These are phyloP conservation scores for Dicyrtoma fusca DNA, from an alignment of 2,888 invertebrate genomes.

Conservation along the genomic window DNA sequence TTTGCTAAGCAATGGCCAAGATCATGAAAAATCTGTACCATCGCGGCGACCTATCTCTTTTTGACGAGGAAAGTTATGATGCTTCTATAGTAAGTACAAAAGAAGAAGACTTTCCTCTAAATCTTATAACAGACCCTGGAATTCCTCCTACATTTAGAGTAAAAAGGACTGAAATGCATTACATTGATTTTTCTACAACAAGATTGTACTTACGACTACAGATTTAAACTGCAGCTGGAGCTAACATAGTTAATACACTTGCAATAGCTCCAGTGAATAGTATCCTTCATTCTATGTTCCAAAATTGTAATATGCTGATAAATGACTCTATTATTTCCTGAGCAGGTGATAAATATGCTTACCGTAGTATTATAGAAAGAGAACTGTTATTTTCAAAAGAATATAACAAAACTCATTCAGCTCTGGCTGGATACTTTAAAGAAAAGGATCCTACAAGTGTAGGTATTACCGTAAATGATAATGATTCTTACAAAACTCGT, in stretches of 20 bases:
- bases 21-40: slow-evolving; percentile 23
- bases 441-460: slow-evolving; percentile 31
- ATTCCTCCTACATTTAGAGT: slow-evolving; percentile 40
- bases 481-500: slow-evolving; percentile 26
- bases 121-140: not conserved
- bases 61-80: slow-evolving; percentile 38
- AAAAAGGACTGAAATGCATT: slow-evolving; percentile 39
- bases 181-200: slow-evolving; percentile 32
- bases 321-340: slow-evolving; percentile 16
- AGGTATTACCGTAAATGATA: not conserved
- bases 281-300: slow-evolving; percentile 35
- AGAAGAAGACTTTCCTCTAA: slow-evolving; percentile 22
- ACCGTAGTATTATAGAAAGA: slow-evolving; percentile 10
- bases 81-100: slow-evolving; percentile 15
- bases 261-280: slow-evolving; percentile 38
- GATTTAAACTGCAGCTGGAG: slow-evolving; percentile 13
- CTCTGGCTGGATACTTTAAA: slow-evolving; percentile 35
- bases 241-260: slow-evolving; percentile 8
- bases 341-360: slow-evolving; percentile 1
- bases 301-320: slow-evolving; percentile 29
- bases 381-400: slow-evolving; percentile 10
- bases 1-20: no score
- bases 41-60: slow-evolving; percentile 39
- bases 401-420: slow-evolving; percentile 25
- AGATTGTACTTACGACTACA: slow-evolving; percentile 31